Evolutionary conservation across 2,797 vertebrate species (phyloP).

Genomic region (Passerculus sandwichensis): DNA sequence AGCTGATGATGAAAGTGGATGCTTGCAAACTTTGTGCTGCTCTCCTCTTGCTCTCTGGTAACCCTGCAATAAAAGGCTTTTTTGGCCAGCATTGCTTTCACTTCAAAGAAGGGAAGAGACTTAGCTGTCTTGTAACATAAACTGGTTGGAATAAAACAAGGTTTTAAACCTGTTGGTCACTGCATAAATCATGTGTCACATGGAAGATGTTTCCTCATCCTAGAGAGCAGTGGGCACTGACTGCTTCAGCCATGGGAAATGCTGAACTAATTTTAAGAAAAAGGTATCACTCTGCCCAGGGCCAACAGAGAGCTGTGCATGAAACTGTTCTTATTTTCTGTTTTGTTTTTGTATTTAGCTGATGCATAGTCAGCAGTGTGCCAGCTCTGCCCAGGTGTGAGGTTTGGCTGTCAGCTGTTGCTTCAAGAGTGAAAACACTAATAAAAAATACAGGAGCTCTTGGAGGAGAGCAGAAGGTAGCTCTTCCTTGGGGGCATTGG

Average conservation of each 20-base stretch:
- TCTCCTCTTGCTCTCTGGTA: neutral
- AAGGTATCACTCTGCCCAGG: neutral
- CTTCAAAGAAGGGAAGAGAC: neutral
- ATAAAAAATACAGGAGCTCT: neutral
- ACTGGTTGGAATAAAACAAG: neutral
- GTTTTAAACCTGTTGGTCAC: neutral
- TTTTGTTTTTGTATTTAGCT: neutral
- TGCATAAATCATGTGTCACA: accelerated
- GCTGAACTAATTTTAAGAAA: neutral
- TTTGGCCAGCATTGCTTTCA: neutral
- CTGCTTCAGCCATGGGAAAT: neutral
- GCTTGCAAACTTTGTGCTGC: accelerated
- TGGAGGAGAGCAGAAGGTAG: neutral
- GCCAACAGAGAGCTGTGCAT: neutral
- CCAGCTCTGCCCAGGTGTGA: neutral
- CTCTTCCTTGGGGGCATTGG: neutral
- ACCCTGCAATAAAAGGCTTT: neutral
- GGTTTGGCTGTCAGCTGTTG: neutral
- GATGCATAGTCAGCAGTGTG: neutral
- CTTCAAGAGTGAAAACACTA: neutral
- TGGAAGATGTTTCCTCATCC: neutral
- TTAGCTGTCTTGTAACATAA: neutral
- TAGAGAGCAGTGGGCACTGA: neutral
- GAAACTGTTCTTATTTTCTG: neutral
- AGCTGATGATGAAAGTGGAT: neutral